Percentiles rank a stretch among this genome's conserved stretches.
phyloP scores from a whole-genome alignment of 2,888 invertebrate species.

The Dendrolimus houi region DNA sequence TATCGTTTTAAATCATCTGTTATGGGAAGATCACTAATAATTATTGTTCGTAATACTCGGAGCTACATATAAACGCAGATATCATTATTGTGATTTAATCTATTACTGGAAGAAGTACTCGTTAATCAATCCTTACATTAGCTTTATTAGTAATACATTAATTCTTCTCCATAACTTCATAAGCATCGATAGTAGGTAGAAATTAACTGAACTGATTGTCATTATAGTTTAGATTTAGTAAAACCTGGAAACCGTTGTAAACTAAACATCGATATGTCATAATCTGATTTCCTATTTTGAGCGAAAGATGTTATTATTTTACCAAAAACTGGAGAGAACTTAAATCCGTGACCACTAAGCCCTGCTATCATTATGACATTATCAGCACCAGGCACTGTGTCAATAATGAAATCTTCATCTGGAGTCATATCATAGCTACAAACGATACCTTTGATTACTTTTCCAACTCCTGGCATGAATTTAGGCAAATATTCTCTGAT shows the following conservation, averaged over 20 bases:
- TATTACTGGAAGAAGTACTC: too few relatives aligned
- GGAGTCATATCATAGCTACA: constrained; percentile 7
- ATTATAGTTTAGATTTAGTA: background rate
- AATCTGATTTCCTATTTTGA: constrained; percentile 1
- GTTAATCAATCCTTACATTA: too few relatives aligned
- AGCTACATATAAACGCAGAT: too few relatives aligned
- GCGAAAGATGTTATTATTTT: constrained; percentile 5
- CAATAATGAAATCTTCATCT: constrained; percentile 7
- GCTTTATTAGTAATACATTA: too few relatives aligned
- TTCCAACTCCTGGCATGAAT: constrained; percentile 1
- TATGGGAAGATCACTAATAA: too few relatives aligned
- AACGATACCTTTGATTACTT: background rate
- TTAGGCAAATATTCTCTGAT: background rate
- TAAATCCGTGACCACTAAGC: constrained; percentile 2
- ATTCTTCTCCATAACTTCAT: too few relatives aligned
- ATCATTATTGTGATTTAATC: too few relatives aligned
- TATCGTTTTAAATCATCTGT: too few relatives aligned
- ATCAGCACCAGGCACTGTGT: constrained; percentile 2
- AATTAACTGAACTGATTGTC: too few relatives aligned
- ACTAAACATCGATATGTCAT: constrained; percentile 1
- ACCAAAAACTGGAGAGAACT: constrained; percentile 2
- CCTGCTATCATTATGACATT: constrained; percentile 4
- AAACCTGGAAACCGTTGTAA: constrained; percentile 2
- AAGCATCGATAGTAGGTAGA: too few relatives aligned
- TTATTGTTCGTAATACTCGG: too few relatives aligned